phyloP scores from a whole-genome alignment of 2,797 vertebrate genomes.

The Esox lucius region DNA sequence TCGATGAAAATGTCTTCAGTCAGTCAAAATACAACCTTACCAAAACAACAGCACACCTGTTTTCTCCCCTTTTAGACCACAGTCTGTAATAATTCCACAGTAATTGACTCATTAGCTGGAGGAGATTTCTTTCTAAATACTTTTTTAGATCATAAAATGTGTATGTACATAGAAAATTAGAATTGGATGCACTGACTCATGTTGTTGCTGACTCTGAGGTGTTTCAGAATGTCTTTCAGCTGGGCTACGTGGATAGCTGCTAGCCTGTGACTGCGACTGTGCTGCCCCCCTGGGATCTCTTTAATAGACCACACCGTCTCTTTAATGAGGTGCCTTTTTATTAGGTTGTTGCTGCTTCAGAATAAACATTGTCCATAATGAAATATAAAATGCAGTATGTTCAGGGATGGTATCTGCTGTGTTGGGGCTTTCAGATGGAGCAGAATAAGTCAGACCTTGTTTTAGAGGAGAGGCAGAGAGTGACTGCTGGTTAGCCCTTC shows the following conservation, averaged over 20 bases:
- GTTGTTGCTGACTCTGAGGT: conserved; percentile 5
- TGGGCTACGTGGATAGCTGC: conserved; percentile 32
- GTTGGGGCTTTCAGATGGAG: conserved; percentile 28
- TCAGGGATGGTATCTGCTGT: conserved; percentile 21
- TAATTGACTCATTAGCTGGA: background rate
- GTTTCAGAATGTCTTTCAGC: conserved; percentile 36
- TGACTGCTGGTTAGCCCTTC: conserved; percentile 31
- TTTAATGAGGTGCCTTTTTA: conserved; percentile 67
- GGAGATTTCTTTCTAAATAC: background rate
- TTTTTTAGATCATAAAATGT: background rate
- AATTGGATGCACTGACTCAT: background rate
- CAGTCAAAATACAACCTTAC: background rate
- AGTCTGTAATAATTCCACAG: background rate
- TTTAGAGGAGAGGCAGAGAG: conserved; percentile 19
- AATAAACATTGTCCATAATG: conserved; percentile 61
- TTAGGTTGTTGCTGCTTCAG: conserved; percentile 53
- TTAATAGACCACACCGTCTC: conserved; percentile 56
- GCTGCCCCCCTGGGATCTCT: conserved; percentile 44
- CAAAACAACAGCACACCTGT: background rate
- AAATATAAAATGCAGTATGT: conserved; percentile 33
- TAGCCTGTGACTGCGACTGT: conserved; percentile 48
- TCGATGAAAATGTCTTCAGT: background rate
- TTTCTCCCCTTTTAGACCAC: background rate
- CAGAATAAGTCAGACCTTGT: conserved; percentile 40
- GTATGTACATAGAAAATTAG: background rate